Evolutionary conservation across 1,140 invertebrate genomes (phyloP).

Genomic region (Hycleus phaleratus): DNA sequence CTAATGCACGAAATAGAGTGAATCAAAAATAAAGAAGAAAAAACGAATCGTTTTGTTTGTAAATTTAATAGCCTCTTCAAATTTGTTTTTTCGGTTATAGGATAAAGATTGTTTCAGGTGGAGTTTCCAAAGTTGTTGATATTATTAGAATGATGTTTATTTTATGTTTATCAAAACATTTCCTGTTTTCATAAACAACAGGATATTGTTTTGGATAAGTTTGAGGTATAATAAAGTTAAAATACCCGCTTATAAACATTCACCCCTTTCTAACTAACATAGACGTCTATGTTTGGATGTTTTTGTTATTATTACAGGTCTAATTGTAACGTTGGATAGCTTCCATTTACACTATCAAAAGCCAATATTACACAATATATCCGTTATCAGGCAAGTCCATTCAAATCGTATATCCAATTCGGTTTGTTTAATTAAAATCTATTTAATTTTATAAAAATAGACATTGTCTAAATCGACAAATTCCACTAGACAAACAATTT

Average conservation of each 20-base stretch:
- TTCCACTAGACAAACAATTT: too few relatives aligned
- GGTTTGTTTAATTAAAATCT: too few relatives aligned
- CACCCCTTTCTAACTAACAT: too few relatives aligned
- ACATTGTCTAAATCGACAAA: too few relatives aligned
- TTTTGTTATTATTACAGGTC: conserved; percentile 12
- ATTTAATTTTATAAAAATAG: too few relatives aligned
- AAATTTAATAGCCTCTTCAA: too few relatives aligned
- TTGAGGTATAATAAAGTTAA: conserved; percentile 1
- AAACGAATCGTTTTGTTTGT: too few relatives aligned
- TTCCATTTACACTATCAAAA: conserved; percentile 2
- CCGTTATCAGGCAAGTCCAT: background rate
- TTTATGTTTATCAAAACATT: background rate
- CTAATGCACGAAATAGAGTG: too few relatives aligned
- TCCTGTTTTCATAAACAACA: conserved; percentile 8
- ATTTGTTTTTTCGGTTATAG: too few relatives aligned
- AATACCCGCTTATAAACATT: background rate
- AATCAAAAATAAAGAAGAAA: too few relatives aligned
- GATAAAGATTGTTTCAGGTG: too few relatives aligned
- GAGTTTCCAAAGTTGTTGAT: background rate
- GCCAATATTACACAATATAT: background rate
- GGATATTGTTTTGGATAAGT: conserved; percentile 1
- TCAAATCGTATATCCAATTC: background rate
- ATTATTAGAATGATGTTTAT: conserved; percentile 1
- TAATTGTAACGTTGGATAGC: conserved; percentile 12
- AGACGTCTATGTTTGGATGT: background rate